These are phyloP conservation scores for Nerophis lumbriciformis DNA, from an alignment of 2,113 vertebrate species.

Conservation along the genomic window DNA sequence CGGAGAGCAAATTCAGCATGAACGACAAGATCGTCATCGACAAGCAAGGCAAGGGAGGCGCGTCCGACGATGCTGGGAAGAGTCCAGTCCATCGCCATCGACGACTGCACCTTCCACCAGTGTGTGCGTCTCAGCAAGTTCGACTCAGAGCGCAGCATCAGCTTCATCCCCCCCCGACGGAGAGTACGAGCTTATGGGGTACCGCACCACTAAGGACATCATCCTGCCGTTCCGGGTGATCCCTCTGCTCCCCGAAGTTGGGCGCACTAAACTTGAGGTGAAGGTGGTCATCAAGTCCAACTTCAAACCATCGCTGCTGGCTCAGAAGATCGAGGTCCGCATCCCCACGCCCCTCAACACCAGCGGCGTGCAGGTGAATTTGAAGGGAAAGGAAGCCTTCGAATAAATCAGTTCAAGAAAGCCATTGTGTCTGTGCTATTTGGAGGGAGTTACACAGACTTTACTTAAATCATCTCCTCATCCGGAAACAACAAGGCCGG, in stretches of 20 bases:
- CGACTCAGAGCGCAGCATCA: slow-evolving; percentile 98
- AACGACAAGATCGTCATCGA: slow-evolving; percentile 99
- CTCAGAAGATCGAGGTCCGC: slow-evolving; percentile 99
- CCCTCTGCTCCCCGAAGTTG: slow-evolving; percentile 93
- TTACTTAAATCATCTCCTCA: no score
- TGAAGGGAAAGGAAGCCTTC: no score
- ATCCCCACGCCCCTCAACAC: no score
- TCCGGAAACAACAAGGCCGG: no score
- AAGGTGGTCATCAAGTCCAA: slow-evolving; percentile 99
- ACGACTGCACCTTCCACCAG: slow-evolving; percentile 99
- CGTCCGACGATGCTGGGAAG: slow-evolving; percentile 92
- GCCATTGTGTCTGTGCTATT: no score
- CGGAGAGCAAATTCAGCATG: slow-evolving; percentile 99
- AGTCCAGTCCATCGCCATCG: slow-evolving; percentile 99
- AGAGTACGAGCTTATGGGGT: slow-evolving; percentile 99
- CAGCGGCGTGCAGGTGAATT: no score
- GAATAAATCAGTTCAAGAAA: no score
- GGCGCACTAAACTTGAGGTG: slow-evolving; percentile 95
- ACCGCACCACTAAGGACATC: slow-evolving; percentile 98
- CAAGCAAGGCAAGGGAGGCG: slow-evolving; percentile 97
- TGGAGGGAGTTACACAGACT: no score
- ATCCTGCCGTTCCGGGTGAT: slow-evolving; percentile 98
- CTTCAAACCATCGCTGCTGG: slow-evolving; percentile 96
- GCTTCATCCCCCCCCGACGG: slow-evolving; percentile 98
- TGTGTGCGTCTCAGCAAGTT: slow-evolving; percentile 99